Percentiles rank a stretch among this genome's conserved stretches.
Evolutionary conservation across 2,888 invertebrate genomes (phyloP).

Genomic region (Oxytorus armatus): DNA sequence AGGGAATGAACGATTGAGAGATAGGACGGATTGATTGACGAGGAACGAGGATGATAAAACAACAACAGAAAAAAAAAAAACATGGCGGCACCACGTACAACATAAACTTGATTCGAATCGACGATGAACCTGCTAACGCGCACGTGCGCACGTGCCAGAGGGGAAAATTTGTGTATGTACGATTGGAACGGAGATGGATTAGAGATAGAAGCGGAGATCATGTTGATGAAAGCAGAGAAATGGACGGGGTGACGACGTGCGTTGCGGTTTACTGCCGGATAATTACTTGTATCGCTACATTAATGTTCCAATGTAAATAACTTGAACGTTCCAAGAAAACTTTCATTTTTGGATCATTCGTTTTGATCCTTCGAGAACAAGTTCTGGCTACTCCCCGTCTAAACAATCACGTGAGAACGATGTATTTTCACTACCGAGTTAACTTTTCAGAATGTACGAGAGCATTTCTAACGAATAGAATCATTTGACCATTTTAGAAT

Average conservation of each 20-base stretch:
- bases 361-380: too few relatives aligned
- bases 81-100: too few relatives aligned
- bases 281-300: slow-evolving; percentile 21
- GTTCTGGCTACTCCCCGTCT: too few relatives aligned
- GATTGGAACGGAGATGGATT: not conserved
- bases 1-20: slow-evolving; percentile 44
- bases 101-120: slow-evolving; percentile 51
- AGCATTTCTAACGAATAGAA: too few relatives aligned
- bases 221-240: not conserved
- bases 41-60: slow-evolving; percentile 17
- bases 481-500: too few relatives aligned
- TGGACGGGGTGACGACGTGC: slow-evolving; percentile 9
- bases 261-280: slow-evolving; percentile 8
- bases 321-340: not conserved
- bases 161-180: not conserved
- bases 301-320: not conserved
- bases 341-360: not conserved
- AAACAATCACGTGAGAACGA: too few relatives aligned
- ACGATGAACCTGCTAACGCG: slow-evolving; percentile 50
- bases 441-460: too few relatives aligned
- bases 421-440: too few relatives aligned
- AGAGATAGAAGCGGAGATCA: slow-evolving; percentile 36
- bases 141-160: slow-evolving; percentile 42
- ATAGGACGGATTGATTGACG: slow-evolving; percentile 38
- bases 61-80: slow-evolving; percentile 45